These are phyloP conservation scores for Drosophila paulistorum DNA, from an alignment of 1,140 invertebrate genomes.

Conservation along the genomic window DNA sequence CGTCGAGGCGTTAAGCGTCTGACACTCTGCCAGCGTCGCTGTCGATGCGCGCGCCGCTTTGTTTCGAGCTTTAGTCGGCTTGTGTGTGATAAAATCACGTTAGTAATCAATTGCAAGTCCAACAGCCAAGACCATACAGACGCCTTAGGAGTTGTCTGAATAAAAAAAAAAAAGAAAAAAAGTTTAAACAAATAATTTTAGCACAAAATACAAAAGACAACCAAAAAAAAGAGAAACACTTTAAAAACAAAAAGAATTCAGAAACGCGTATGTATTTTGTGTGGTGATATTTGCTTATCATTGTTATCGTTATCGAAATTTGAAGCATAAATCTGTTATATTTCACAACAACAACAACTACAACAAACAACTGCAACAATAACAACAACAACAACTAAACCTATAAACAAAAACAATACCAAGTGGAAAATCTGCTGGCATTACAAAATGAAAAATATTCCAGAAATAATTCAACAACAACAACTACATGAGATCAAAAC, in stretches of 20 bases:
- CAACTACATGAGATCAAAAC: background rate
- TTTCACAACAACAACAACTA: slow-evolving; percentile 25
- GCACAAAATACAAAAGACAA: slow-evolving; percentile 6
- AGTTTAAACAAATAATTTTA: background rate
- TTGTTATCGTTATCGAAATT: slow-evolving; percentile 5
- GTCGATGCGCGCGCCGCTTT: slow-evolving; percentile 57
- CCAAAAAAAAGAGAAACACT: slow-evolving; percentile 4
- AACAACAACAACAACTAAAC: slow-evolving; percentile 8
- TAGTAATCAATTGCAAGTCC: slow-evolving; percentile 83
- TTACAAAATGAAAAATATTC: slow-evolving; percentile 12
- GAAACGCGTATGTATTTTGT: slow-evolving; percentile 11
- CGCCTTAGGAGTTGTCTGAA: slow-evolving; percentile 2
- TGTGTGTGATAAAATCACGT: slow-evolving; percentile 83
- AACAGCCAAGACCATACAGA: slow-evolving; percentile 74
- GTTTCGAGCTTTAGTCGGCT: slow-evolving; percentile 82
- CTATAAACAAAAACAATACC: background rate
- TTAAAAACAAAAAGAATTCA: background rate
- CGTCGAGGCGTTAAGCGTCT: slow-evolving; percentile 49
- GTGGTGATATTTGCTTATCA: slow-evolving; percentile 6
- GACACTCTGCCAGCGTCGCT: slow-evolving; percentile 43
- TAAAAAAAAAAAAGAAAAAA: slow-evolving; percentile 9
- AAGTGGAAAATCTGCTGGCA: slow-evolving; percentile 10
- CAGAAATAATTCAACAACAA: background rate
- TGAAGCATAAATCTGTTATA: slow-evolving; percentile 1
- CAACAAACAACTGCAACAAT: slow-evolving; percentile 32